Conservation (phyloP, 2,113 vertebrate genomes). For the Anguilla japonica region DNA sequence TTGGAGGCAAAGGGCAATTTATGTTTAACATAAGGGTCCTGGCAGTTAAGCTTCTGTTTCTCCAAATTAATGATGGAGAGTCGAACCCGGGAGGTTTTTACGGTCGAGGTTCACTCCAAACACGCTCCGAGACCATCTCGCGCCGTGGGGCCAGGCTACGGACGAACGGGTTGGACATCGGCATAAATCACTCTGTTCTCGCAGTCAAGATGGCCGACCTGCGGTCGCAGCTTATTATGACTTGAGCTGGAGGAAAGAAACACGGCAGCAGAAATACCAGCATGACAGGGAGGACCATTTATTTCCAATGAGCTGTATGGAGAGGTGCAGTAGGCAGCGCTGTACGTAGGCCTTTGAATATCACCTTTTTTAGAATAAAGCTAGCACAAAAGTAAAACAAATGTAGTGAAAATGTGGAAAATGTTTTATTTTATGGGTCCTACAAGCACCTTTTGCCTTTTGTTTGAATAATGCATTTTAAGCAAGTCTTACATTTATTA, state of each 20-base stretch:
- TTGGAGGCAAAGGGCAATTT: background rate
- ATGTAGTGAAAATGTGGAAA: background rate
- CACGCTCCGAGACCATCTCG: background rate
- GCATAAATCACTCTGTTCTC: background rate
- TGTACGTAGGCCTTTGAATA: background rate
- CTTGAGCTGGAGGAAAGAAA: background rate
- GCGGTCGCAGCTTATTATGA: background rate
- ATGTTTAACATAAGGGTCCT: conserved; percentile 5
- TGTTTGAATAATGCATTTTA: background rate
- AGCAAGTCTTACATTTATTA: background rate
- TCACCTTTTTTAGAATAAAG: background rate
- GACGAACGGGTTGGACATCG: background rate
- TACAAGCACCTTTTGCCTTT: background rate
- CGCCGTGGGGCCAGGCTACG: background rate
- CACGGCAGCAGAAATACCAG: conserved; percentile 12
- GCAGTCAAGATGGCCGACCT: background rate
- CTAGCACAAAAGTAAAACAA: background rate
- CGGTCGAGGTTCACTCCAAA: background rate
- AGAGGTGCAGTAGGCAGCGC: background rate
- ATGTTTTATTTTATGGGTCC: background rate
- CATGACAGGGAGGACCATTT: background rate
- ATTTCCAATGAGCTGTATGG: conserved; percentile 5
- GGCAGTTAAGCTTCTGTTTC: background rate
- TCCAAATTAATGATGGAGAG: background rate
- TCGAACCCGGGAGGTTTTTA: background rate